phyloP scores from a whole-genome alignment of 2,113 vertebrate genomes.

The Melanocharis versteri region DNA sequence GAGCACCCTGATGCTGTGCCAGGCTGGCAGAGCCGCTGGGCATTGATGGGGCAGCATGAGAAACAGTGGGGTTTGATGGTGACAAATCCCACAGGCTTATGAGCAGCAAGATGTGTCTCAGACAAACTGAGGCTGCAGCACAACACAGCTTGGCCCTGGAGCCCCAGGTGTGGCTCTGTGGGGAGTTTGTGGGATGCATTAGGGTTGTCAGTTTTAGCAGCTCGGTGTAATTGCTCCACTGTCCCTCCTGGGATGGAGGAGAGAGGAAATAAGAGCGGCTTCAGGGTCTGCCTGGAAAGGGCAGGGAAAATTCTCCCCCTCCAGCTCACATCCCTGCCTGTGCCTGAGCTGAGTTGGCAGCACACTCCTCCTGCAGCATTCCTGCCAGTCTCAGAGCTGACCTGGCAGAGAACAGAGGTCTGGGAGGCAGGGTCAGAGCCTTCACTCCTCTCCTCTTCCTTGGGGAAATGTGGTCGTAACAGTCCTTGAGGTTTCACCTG shows the following conservation, averaged over 20 bases:
- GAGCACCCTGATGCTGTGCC: background rate
- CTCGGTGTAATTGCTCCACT: background rate
- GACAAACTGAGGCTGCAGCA: background rate
- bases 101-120: rapidly evolving
- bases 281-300: background rate
- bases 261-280: background rate
- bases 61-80: background rate
- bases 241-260: background rate
- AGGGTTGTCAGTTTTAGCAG: background rate
- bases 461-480: background rate
- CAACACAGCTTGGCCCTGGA: background rate
- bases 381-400: background rate
- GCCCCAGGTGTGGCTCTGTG: background rate
- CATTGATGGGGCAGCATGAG: background rate
- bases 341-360: background rate
- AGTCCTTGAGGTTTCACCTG: background rate
- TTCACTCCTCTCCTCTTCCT: background rate
- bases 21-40: background rate
- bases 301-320: background rate
- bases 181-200: background rate
- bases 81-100: background rate
- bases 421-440: background rate
- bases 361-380: background rate
- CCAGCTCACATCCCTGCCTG: background rate
- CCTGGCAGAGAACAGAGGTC: background rate